A percentile compares a stretch with the other conserved stretches of the same genome.
Evolutionary conservation across 2,888 invertebrate species (phyloP).

Genomic region (Agrochola lychnidis): DNA sequence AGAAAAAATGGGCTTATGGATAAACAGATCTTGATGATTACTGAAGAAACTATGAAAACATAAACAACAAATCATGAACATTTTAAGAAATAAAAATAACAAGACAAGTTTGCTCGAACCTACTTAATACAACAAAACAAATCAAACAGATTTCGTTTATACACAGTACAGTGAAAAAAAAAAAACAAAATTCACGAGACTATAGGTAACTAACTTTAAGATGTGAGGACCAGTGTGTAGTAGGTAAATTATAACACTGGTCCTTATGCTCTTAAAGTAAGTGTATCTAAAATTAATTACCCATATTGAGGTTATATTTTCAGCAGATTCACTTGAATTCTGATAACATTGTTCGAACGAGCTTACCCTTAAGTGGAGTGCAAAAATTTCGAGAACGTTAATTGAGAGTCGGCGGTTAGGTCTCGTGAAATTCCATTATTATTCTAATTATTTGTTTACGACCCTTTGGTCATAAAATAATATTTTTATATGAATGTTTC

Average conservation of each 20-base stretch:
- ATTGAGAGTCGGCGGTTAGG: slow-evolving; percentile 51
- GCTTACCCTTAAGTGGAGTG: slow-evolving; percentile 47
- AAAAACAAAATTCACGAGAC: background rate
- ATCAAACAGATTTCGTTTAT: background rate
- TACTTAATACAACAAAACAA: background rate
- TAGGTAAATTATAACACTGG: background rate
- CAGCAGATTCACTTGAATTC: slow-evolving; percentile 11
- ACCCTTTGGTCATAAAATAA: background rate
- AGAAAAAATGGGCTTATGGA: background rate
- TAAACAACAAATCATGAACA: background rate
- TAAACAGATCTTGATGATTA: background rate
- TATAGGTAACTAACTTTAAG: background rate
- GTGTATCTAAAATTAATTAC: background rate
- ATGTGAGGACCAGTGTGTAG: background rate
- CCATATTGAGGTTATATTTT: background rate
- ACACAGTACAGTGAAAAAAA: background rate
- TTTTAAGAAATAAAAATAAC: background rate
- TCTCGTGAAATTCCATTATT: slow-evolving; percentile 28
- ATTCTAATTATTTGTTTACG: slow-evolving; percentile 40
- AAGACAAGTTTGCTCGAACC: background rate
- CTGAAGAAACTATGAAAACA: slow-evolving; percentile 2
- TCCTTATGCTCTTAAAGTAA: background rate
- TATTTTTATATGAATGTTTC: slow-evolving; percentile 11
- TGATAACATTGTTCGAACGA: background rate
- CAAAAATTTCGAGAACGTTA: slow-evolving; percentile 70